Conservation (phyloP, 2,113 vertebrate genomes). For the Thamnaconus septentrionalis region DNA sequence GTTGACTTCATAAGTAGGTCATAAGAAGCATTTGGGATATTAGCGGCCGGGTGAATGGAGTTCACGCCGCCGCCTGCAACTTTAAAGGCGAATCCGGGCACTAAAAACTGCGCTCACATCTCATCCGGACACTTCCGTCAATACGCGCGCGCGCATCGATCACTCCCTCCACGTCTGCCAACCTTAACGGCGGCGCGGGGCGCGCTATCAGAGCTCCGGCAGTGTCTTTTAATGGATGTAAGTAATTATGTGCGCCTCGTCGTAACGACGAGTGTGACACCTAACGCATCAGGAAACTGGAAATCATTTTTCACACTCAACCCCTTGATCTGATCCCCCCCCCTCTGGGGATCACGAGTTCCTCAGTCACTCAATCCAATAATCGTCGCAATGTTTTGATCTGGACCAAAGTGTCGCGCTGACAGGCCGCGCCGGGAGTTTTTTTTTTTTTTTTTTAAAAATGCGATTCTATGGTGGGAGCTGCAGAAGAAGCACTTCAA, state of each 20-base stretch:
- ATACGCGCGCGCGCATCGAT: constrained; percentile 5
- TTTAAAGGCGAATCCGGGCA: neutral
- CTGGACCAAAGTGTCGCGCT: too few relatives aligned
- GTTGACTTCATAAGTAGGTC: constrained; percentile 75
- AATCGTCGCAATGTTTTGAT: too few relatives aligned
- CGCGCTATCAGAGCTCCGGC: neutral
- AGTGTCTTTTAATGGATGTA: constrained; percentile 7
- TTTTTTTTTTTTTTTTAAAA: too few relatives aligned
- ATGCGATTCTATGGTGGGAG: too few relatives aligned
- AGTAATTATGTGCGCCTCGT: neutral
- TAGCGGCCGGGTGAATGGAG: constrained; percentile 57
- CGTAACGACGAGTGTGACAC: neutral
- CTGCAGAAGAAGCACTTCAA: too few relatives aligned
- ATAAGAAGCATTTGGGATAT: constrained; percentile 73
- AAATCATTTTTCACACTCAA: neutral
- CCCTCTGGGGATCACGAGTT: neutral
- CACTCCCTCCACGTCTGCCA: neutral
- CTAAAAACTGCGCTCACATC: constrained; percentile 3
- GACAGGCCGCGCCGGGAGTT: too few relatives aligned
- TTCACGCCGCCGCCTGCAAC: constrained; percentile 52
- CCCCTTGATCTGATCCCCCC: too few relatives aligned
- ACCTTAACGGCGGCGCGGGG: constrained; percentile 1
- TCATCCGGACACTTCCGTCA: constrained; percentile 28
- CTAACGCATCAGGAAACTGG: neutral
- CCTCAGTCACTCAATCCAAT: too few relatives aligned